Evolutionary conservation across 2,888 invertebrate species (phyloP), one percentile per base, ranked within the genome.

Genomic region (Chromoteleia sp.): DNA sequence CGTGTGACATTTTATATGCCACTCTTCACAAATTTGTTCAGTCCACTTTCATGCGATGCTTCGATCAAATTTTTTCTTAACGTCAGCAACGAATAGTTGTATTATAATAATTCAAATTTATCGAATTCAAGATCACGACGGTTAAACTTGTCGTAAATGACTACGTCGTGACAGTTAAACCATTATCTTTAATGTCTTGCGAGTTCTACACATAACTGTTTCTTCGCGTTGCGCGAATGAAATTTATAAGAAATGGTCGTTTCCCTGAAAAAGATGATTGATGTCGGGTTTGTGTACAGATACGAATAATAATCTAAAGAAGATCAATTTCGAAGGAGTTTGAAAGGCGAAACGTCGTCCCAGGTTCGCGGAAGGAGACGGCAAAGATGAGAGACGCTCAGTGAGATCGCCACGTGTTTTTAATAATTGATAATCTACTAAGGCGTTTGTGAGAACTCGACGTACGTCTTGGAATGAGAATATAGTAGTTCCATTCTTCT

Each of bases 351-450:
- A 75, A 48, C 81, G 70, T 80, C 56, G 76, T 29, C 52, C 75
- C 61, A 77, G 84, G 70, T 90, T 90, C 90, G 86, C 70, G 86
- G 89, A 89, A 90, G 41, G 76, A 75, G 86, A 86, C 87, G 87
- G 88, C 88, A 76, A 88, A 89, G 89, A 87, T 87, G 87, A 89
- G 87, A 83, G 79, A 52, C 61, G 50, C 36, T 41, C 81, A 79
- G 36, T 77, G 63, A 79, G 70, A 80, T 79, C 54, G 58, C 83
- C 88, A 88, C 86, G 87, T 89, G 89, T 84, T 88, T 87, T 88
- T 91, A 89, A 91, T 91, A 91, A 90, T 90, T 90, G 89, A 89
- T 91, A 88, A 90, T 89, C 88, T 84, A 77, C 84, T 54, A 79
- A 84, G 75, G 84, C 84, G 78, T 85, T 87, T 85, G 86, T 87